phyloP scores from a whole-genome alignment of 2,113 vertebrate genomes.

The Elachura formosa region DNA sequence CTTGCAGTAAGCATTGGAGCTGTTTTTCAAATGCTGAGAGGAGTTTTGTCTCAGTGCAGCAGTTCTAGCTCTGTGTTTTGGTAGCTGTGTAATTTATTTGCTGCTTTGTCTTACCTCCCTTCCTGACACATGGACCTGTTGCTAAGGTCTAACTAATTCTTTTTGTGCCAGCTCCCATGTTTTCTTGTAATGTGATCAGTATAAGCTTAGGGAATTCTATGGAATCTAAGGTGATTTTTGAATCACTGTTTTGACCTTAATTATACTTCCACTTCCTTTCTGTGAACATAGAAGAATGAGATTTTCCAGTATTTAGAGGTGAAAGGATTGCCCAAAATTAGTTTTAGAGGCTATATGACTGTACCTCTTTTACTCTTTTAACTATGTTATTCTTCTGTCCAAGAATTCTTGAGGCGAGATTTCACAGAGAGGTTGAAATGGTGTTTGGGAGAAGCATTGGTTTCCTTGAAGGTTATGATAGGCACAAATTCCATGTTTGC shows the following conservation, averaged over 20 bases:
- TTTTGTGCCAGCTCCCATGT: not conserved
- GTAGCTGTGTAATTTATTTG: not conserved
- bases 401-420: not conserved
- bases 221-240: not conserved
- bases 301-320: not conserved
- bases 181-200: not conserved
- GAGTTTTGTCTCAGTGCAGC: not conserved
- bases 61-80: not conserved
- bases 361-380: not conserved
- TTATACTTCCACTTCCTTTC: not conserved
- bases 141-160: not conserved
- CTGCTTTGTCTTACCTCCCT: not conserved
- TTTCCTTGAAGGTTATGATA: not conserved
- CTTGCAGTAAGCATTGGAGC: not conserved
- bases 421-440: not conserved
- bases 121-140: not conserved
- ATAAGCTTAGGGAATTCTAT: not conserved
- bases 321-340: not conserved
- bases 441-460: not conserved
- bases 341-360: not conserved
- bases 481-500: not conserved
- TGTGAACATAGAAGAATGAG: not conserved
- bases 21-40: not conserved
- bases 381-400: not conserved
- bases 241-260: not conserved